phyloP scores from a whole-genome alignment of 2,888 invertebrate species.

The Andrena flavipes region DNA sequence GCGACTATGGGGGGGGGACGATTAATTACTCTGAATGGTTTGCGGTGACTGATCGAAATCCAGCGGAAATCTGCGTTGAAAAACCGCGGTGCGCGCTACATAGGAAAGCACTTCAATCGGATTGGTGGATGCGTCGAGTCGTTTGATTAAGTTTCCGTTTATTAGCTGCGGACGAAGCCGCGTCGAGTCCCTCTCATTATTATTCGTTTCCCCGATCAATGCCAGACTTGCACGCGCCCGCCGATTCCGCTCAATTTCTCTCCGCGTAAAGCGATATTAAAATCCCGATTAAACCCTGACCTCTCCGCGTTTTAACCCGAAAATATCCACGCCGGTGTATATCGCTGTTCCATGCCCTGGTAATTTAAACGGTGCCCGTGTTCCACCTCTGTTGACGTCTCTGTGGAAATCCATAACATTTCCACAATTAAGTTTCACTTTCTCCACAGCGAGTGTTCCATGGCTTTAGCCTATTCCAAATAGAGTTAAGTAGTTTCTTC shows the following conservation, averaged over 20 bases:
- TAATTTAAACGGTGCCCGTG: not conserved
- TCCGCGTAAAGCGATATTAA: constrained; percentile 30
- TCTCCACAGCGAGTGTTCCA: no score
- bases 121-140: constrained; percentile 65
- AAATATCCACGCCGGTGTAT: not conserved
- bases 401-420: no score
- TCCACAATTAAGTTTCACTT: no score
- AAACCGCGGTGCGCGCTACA: constrained; percentile 71
- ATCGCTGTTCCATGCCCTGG: not conserved
- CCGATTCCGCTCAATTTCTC: constrained; percentile 30
- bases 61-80: constrained; percentile 53
- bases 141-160: constrained; percentile 64
- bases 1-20: not conserved
- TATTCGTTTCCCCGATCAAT: constrained; percentile 42
- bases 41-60: constrained; percentile 50
- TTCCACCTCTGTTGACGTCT: not conserved
- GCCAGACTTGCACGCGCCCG: constrained; percentile 36
- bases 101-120: constrained; percentile 75
- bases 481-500: no score
- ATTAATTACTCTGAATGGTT: constrained; percentile 63
- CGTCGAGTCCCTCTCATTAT: constrained; percentile 40
- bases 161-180: constrained; percentile 44
- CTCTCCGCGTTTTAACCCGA: constrained; percentile 8
- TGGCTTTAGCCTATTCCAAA: no score
- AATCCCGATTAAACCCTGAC: constrained; percentile 8